phyloP scores from a whole-genome alignment of 2,797 vertebrate species.

The Parambassis ranga region DNA sequence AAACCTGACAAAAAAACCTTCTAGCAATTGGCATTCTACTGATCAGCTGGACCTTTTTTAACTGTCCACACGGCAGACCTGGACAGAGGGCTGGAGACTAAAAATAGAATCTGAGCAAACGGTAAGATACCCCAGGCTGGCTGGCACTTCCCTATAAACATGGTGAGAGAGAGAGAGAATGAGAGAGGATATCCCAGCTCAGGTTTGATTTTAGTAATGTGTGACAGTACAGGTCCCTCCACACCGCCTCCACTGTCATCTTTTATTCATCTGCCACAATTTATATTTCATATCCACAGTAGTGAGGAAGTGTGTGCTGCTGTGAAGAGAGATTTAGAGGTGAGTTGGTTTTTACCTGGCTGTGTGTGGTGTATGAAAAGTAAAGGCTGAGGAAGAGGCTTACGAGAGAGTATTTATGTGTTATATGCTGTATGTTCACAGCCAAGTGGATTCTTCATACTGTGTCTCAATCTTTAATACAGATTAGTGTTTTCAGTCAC shows the following conservation, averaged over 20 bases:
- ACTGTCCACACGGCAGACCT: conserved; percentile 33
- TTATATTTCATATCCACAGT: conserved; percentile 46
- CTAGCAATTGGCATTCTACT: conserved; percentile 11
- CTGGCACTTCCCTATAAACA: conserved; percentile 49
- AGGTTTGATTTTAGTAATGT: conserved; percentile 52
- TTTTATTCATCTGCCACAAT: conserved; percentile 64
- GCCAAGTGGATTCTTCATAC: not conserved
- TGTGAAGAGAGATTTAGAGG: not conserved
- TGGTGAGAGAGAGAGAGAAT: not conserved
- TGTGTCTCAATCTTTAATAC: not conserved
- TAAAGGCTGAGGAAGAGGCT: not conserved
- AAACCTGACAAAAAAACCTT: conserved; percentile 15
- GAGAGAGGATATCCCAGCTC: conserved; percentile 47
- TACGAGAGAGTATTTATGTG: not conserved
- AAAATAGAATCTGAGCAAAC: conserved; percentile 42
- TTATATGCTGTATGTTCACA: too few relatives aligned
- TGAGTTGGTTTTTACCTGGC: not conserved
- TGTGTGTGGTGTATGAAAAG: not conserved
- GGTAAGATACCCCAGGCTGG: not conserved
- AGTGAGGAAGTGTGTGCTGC: conserved; percentile 9
- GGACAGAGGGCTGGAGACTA: conserved; percentile 29
- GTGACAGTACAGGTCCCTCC: conserved; percentile 45
- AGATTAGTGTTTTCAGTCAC: too few relatives aligned
- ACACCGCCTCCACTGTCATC: conserved; percentile 38
- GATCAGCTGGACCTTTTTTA: conserved; percentile 30